Evolutionary conservation across 2,113 vertebrate genomes (phyloP), one percentile per base, ranked within the genome.

Genomic region (Mugil cephalus): DNA sequence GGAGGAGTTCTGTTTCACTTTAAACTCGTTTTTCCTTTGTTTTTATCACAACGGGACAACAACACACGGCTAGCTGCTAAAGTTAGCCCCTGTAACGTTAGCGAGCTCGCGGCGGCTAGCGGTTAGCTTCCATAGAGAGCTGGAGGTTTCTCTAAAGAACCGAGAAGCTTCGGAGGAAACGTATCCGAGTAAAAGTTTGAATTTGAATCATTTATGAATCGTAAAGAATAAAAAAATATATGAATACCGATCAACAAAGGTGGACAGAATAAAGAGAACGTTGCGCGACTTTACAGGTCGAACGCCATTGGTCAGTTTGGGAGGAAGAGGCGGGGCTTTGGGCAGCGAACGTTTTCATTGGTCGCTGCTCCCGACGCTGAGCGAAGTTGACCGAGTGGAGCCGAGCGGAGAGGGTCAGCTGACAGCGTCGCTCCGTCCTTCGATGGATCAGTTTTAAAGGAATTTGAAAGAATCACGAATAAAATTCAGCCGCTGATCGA

Each of bases 321-420:
- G 0, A 10, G 68, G 70, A 84, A 84, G 3, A 64, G 87, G 88
- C 77, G 74, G 82, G 62, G 65, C 47, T 0, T 60, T 11, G 0
- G 52, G n/a, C 0, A 1, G 1, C 0, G 2, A 6, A 1, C 3
- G 0, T 45, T 58, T 69, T n/a, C 1, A 90, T 85, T 89, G 84
- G 82, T n/a, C 65, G 9, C 36, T 1, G 46, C 13, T 7, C 34
- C 2, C 51, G 51, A 38, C 55, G 8, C 35, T 10, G 12, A 9
- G 0, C 73, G 73, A 61, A 6, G 0, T 6, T 1, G 0, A 0
- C 58, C 88, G 89, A 81, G 73, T 61, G 5, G 17, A 66, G 0
- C 68, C 84, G 87, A 89, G n/a, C 7, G 19, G 19, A 1, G 42
- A 3, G 21, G 82, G 80, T 88, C 86, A 91, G 89, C 87, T 91